Base-by-base conservation (phyloP, 2,888 invertebrate genomes). In the Smittia sp. region DNA sequence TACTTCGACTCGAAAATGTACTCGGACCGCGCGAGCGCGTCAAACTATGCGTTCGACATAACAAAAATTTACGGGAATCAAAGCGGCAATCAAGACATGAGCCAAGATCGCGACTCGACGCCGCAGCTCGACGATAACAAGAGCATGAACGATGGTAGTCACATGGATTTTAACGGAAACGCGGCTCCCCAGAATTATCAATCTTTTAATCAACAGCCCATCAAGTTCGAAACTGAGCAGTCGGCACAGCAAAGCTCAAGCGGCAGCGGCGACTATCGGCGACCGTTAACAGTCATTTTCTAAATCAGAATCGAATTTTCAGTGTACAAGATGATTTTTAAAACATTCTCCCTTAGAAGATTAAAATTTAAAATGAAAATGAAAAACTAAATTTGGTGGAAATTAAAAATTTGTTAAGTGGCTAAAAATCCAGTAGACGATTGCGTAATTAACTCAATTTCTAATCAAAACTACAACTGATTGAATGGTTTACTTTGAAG, bases 1-100 rank as follows among this genome's bases (percentile, higher is more conserved):
- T 82, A 83, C 77, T 82, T 82, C 74, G 83, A 82, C 76, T 82
- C 82, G 74, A 82, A 83, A 78, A 82, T 83, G 81, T 83, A 83
- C 76, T 82, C 82, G 76, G 83, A 83, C 78, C 80, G 82, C 68
- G 82, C 81, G 25, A 80, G 82, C 75, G 82, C 81, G 46, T 81
- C 83, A 76, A 83, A 82, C 75, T 83, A 83, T 78, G 83, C 83
- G 77, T 82, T 82, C 72, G 82, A 82, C 75, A 82, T 82, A 74
- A 80, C 82, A 38, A 82, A 82, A 78, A 83, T 83, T 75, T 83
- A 83, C 74, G 75, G 76, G 20, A 74, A 75, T n/a, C 82, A 82
- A 73, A 11, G 62, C 20, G 58, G 58, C 13, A 58, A 24, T 54
- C 27, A 67, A n/a, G 65, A 63, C 32, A 67, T 22, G 41, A 39